Evolutionary conservation across 2,797 vertebrate genomes (phyloP).

Genomic region (Jordanella pulchra): DNA sequence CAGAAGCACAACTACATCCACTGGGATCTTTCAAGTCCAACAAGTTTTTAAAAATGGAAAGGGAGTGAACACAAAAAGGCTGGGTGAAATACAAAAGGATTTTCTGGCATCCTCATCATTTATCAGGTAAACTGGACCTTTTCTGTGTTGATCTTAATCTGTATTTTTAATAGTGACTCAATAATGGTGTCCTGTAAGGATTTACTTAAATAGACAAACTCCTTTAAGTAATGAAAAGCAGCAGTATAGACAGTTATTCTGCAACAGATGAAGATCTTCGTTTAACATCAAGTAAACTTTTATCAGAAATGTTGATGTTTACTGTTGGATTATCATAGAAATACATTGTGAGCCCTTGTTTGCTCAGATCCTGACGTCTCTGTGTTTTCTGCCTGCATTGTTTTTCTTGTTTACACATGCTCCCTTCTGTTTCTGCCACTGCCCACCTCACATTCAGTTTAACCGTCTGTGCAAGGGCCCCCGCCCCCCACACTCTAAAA

Average conservation of each 20-base stretch:
- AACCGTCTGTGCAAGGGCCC: slow-evolving; percentile 14
- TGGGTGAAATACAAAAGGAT: slow-evolving; percentile 17
- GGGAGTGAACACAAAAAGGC: slow-evolving; percentile 20
- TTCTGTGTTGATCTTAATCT: background rate
- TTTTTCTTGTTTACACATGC: slow-evolving; percentile 24
- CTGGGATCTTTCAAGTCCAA: slow-evolving; percentile 23
- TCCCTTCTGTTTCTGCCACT: slow-evolving; percentile 9
- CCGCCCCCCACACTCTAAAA: background rate
- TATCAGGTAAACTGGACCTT: slow-evolving; percentile 53
- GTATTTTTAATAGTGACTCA: background rate
- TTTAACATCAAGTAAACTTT: background rate
- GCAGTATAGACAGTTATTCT: background rate
- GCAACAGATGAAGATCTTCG: background rate
- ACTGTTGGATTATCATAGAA: background rate
- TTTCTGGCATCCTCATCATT: slow-evolving; percentile 27
- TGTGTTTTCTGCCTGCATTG: slow-evolving; percentile 7
- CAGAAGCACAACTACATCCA: slow-evolving; percentile 5
- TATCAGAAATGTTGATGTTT: background rate
- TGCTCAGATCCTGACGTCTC: background rate
- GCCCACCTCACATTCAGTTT: slow-evolving; percentile 36
- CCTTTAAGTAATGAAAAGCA: background rate
- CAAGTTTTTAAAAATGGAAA: slow-evolving; percentile 26
- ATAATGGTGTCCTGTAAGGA: background rate
- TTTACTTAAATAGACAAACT: background rate
- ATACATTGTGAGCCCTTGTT: background rate